These are phyloP conservation scores for Cantharis rustica DNA, from an alignment of 2,888 invertebrate species.

Conservation along the genomic window DNA sequence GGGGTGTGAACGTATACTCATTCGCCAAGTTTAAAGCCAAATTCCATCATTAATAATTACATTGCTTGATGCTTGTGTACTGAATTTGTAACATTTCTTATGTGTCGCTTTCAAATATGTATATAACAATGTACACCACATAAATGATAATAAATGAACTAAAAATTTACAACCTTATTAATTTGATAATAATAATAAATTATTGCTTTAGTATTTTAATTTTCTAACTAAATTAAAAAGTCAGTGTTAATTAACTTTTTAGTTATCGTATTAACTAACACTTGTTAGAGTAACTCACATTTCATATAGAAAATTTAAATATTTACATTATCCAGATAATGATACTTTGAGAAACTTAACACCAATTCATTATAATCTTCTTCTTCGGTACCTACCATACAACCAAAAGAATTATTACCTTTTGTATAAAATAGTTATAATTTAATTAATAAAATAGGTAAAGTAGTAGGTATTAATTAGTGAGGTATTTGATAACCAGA, in stretches of 20 bases:
- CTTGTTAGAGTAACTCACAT: not conserved
- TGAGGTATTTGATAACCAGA: not conserved
- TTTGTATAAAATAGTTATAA: not conserved
- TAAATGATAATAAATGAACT: not conserved
- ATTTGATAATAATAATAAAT: not conserved
- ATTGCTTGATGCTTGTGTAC: not conserved
- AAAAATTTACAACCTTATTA: not conserved
- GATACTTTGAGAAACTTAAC: not conserved
- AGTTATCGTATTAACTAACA: not conserved
- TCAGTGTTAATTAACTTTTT: not conserved
- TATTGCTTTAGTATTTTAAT: not conserved
- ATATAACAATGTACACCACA: not conserved
- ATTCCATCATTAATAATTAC: not conserved
- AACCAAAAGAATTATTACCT: not conserved
- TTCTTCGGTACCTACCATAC: not conserved
- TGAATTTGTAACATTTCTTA: not conserved
- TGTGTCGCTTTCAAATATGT: not conserved
- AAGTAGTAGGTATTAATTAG: not conserved
- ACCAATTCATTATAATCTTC: not conserved
- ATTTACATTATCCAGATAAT: not conserved
- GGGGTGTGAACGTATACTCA: conserved; percentile 41
- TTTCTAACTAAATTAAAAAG: not conserved
- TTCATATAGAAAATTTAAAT: not conserved
- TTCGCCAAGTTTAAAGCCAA: not conserved
- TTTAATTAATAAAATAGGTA: not conserved